Conservation (phyloP, 2,113 vertebrate genomes). For the Petromus typicus region DNA sequence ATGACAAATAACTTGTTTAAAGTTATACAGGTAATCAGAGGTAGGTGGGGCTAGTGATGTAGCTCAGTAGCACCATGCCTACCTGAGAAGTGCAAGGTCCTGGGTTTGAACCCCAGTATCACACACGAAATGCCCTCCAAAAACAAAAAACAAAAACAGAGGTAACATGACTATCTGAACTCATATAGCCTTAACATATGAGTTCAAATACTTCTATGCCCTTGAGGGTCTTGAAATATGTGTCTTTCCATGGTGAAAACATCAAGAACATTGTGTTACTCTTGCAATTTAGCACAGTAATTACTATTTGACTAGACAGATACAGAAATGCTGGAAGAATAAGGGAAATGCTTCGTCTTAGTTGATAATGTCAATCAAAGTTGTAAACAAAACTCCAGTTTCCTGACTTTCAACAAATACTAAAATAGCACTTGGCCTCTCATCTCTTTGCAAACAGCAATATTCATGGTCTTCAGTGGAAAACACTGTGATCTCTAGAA, state of each 20-base stretch:
- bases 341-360: conserved; percentile 40
- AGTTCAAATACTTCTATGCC: background rate
- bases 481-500: conserved; percentile 42
- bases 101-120: too few species aligned
- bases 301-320: conserved; percentile 36
- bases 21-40: background rate
- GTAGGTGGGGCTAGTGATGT: too few species aligned
- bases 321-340: conserved; percentile 19
- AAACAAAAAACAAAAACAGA: too few species aligned
- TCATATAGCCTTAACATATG: background rate
- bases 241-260: background rate
- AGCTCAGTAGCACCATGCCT: too few species aligned
- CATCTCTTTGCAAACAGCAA: conserved; percentile 37
- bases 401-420: conserved; percentile 49
- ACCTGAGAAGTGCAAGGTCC: too few species aligned
- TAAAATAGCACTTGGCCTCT: conserved; percentile 35
- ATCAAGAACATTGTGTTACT: background rate
- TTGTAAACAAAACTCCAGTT: conserved; percentile 59
- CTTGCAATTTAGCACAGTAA: conserved; percentile 32
- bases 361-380: conserved; percentile 55
- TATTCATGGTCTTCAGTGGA: conserved; percentile 3
- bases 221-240: background rate
- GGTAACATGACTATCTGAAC: background rate
- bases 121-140: too few species aligned
- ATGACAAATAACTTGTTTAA: background rate